These are phyloP conservation scores for Mungos mungo DNA, from an alignment of 2,113 vertebrate genomes.

Conservation along the genomic window DNA sequence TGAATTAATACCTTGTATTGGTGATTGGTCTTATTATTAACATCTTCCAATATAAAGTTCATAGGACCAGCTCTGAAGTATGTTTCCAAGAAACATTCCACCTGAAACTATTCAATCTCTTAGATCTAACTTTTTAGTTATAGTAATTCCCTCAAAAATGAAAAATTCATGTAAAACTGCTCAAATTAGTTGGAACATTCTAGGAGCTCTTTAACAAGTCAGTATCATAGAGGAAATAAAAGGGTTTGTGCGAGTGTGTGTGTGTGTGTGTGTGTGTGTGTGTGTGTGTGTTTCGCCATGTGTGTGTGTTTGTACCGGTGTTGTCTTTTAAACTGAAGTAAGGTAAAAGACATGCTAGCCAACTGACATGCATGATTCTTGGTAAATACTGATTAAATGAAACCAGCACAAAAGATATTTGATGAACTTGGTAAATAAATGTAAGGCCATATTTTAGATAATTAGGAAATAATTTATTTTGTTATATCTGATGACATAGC, in stretches of 20 bases:
- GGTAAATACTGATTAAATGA: not conserved
- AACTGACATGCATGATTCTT: not conserved
- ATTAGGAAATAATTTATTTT: not conserved
- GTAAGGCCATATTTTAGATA: not conserved
- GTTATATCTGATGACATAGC: not conserved
- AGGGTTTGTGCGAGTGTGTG: not conserved
- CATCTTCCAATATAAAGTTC: not conserved
- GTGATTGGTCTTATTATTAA: not conserved
- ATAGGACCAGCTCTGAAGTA: not conserved
- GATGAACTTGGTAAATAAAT: not conserved
- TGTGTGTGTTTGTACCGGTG: not conserved
- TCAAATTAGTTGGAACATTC: not conserved
- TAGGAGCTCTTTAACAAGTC: not conserved
- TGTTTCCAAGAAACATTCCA: not conserved
- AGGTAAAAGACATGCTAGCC: not conserved
- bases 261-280: too few species aligned
- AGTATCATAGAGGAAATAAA: not conserved
- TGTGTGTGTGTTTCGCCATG: too few species aligned
- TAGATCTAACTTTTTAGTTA: not conserved
- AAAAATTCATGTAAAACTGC: not conserved
- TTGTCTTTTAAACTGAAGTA: not conserved
- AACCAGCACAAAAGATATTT: not conserved
- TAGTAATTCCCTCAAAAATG: not conserved
- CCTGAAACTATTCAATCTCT: not conserved
- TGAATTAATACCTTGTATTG: not conserved